A percentile compares a stretch with the other conserved stretches of the same genome.
phyloP scores from a whole-genome alignment of 2,888 invertebrate species.

The Ernsta delagoae region DNA sequence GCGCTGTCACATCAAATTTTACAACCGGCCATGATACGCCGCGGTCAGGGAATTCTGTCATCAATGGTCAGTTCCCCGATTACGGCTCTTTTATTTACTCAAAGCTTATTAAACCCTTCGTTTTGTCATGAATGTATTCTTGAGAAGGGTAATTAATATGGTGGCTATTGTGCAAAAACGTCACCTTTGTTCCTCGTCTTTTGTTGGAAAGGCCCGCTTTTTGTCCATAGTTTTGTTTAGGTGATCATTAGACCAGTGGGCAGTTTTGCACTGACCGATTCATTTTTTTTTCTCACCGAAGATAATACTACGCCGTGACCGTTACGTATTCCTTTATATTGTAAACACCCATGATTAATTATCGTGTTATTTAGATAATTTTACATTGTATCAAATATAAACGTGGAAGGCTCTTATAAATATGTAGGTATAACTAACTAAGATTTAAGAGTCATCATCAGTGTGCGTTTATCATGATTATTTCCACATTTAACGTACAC shows the following conservation, averaged over 20 bases:
- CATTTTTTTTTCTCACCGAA: constrained; percentile 69
- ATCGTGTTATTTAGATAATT: constrained; percentile 22
- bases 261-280: constrained; percentile 74
- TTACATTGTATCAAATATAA: not conserved
- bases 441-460: too few relatives aligned
- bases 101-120: constrained; percentile 80
- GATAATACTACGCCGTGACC: constrained; percentile 51
- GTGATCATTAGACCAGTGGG: constrained; percentile 79
- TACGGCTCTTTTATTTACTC: constrained; percentile 77
- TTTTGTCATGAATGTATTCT: constrained; percentile 59
- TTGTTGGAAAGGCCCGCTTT: constrained; percentile 52
- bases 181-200: constrained; percentile 67
- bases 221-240: constrained; percentile 69
- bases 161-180: constrained; percentile 75
- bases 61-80: constrained; percentile 70
- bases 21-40: constrained; percentile 50
- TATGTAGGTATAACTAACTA: not conserved
- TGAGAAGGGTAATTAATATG: constrained; percentile 81
- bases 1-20: constrained; percentile 66
- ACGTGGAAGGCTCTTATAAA: too few relatives aligned
- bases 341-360: constrained; percentile 27
- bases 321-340: constrained; percentile 50
- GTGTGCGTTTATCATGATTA: too few relatives aligned
- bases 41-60: constrained; percentile 52
- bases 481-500: too few relatives aligned